Percentiles rank a stretch among this genome's conserved stretches.
These are phyloP conservation scores for Lateolabrax maculatus DNA, from an alignment of 2,797 vertebrate species.

Conservation along the genomic window DNA sequence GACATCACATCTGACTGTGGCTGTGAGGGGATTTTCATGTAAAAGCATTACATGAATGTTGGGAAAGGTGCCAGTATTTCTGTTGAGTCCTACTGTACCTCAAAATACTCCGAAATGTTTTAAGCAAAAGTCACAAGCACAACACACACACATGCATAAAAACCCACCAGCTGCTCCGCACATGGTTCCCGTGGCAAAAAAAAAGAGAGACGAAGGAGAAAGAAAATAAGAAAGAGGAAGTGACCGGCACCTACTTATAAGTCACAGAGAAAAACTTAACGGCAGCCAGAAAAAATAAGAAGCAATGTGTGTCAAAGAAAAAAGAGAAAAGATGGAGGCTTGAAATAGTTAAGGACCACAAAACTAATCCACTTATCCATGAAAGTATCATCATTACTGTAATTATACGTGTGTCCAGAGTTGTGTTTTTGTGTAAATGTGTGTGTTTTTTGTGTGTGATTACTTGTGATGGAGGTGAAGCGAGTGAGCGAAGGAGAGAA, in stretches of 20 bases:
- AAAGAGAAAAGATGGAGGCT: constrained; percentile 18
- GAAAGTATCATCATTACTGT: constrained; percentile 36
- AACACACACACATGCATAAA: constrained; percentile 36
- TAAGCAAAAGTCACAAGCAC: constrained; percentile 30
- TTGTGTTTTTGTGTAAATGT: background rate
- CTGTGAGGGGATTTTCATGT: constrained; percentile 19
- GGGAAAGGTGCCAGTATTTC: constrained; percentile 16
- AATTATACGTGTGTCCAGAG: background rate
- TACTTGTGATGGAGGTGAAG: constrained; percentile 25
- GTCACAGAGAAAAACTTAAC: constrained; percentile 5
- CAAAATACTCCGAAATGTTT: constrained; percentile 26
- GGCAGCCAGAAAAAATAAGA: constrained; percentile 20
- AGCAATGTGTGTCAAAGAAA: background rate
- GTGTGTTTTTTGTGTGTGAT: background rate
- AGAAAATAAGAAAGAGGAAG: constrained; percentile 21
- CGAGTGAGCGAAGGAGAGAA: constrained; percentile 16
- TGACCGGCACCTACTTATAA: constrained; percentile 15
- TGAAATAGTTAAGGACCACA: constrained; percentile 37
- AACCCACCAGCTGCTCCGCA: constrained; percentile 64
- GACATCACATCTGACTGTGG: background rate
- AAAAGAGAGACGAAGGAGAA: constrained; percentile 20
- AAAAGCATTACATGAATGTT: constrained; percentile 28
- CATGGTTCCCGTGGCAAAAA: constrained; percentile 42
- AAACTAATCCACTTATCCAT: constrained; percentile 46
- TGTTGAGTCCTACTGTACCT: constrained; percentile 31